phyloP scores from a whole-genome alignment of 92 coral and sea anemone species.

The Zoanthus gigantus region DNA sequence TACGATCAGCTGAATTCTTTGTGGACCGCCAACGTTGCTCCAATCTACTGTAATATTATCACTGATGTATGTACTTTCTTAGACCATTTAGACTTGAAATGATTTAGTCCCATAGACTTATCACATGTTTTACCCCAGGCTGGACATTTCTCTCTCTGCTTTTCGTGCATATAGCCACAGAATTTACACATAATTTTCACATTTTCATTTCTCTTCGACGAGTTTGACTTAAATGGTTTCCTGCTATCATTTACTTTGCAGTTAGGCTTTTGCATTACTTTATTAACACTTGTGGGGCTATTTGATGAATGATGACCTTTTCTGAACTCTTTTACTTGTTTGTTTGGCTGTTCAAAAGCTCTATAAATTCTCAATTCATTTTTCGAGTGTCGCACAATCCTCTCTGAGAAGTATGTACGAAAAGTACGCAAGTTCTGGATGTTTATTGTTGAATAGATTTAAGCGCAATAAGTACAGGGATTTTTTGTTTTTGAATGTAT shows the following conservation, averaged over 20 bases:
- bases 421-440: no score
- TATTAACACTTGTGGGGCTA: conserved; percentile 29
- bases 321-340: conserved; percentile 27
- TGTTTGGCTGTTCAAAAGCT: conserved; percentile 35
- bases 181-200: conserved; percentile 29
- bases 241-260: conserved; percentile 9
- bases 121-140: conserved; percentile 47
- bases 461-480: no score
- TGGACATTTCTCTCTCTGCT: conserved; percentile 37
- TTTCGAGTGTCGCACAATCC: conserved; percentile 31
- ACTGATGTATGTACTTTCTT: neutral
- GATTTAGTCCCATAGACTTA: conserved; percentile 48
- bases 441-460: no score
- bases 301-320: neutral
- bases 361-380: conserved; percentile 7
- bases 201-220: neutral
- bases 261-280: conserved; percentile 18
- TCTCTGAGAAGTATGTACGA: conserved; percentile 26
- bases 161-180: conserved; percentile 23
- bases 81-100: conserved; percentile 33
- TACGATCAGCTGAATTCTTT: no score
- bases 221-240: neutral
- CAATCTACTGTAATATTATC: no score
- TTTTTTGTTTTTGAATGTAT: no score
- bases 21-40: no score